Evolutionary conservation across 2,888 invertebrate species (phyloP).

Genomic region (Platynereis dumerilii): DNA sequence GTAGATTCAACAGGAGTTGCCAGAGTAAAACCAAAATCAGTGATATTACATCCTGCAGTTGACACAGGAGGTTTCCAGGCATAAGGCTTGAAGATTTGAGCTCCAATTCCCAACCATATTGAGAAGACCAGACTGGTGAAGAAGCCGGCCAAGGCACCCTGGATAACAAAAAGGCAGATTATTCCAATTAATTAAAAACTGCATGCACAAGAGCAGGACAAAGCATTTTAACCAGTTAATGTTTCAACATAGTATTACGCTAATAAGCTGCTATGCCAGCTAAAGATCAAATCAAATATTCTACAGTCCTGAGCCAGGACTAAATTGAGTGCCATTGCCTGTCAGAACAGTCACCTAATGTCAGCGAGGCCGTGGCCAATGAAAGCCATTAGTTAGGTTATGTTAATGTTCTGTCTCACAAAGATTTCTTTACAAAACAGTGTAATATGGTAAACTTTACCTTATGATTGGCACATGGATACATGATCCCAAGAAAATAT

Average conservation of each 20-base stretch:
- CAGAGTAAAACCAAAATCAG: not conserved
- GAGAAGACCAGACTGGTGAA: slow-evolving; percentile 72
- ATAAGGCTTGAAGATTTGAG: slow-evolving; percentile 59
- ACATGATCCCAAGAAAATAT: slow-evolving; percentile 61
- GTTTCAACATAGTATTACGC: too few relatives aligned
- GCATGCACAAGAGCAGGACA: not conserved
- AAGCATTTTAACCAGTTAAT: not conserved
- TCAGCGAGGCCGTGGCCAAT: too few relatives aligned
- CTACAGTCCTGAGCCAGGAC: too few relatives aligned
- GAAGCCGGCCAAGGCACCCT: slow-evolving; percentile 74
- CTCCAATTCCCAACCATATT: slow-evolving; percentile 86
- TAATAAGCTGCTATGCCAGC: too few relatives aligned
- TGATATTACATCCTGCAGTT: slow-evolving; percentile 13
- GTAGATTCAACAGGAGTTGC: not conserved
- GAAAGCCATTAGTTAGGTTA: too few relatives aligned
- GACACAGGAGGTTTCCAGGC: slow-evolving; percentile 3
- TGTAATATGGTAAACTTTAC: too few relatives aligned
- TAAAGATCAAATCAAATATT: too few relatives aligned
- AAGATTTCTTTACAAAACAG: too few relatives aligned
- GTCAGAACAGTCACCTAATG: too few relatives aligned
- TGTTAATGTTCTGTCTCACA: too few relatives aligned
- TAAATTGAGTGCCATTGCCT: too few relatives aligned
- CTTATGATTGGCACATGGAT: slow-evolving; percentile 67
- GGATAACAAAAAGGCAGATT: not conserved
- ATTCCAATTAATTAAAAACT: too few relatives aligned